A percentile compares a stretch with the other conserved stretches of the same genome.
These are phyloP conservation scores for Nasonia giraulti DNA, from an alignment of 1,140 invertebrate species.

Conservation along the genomic window DNA sequence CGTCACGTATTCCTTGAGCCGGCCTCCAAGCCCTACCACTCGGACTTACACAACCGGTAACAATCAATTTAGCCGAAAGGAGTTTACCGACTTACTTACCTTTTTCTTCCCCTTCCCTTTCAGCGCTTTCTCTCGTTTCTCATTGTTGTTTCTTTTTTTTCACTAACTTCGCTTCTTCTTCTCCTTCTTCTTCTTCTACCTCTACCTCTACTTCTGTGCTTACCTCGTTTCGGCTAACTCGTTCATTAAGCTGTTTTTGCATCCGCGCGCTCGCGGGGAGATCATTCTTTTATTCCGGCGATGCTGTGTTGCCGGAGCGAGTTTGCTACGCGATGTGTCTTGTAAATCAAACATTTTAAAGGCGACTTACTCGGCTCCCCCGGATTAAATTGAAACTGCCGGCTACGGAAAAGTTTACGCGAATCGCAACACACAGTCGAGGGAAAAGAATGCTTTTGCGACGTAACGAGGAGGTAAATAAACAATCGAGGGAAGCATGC, in stretches of 20 bases:
- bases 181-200: not conserved
- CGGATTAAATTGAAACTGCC: not conserved
- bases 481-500: not conserved
- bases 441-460: not conserved
- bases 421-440: not conserved
- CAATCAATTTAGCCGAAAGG: conserved; percentile 50
- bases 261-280: conserved; percentile 26
- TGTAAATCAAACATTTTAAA: not conserved
- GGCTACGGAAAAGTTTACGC: not conserved
- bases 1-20: conserved; percentile 44
- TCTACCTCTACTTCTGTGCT: not conserved
- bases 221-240: conserved; percentile 21
- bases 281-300: not conserved
- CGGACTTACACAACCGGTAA: conserved; percentile 48
- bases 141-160: not conserved
- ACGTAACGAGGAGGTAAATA: not conserved
- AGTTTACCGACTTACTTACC: conserved; percentile 45
- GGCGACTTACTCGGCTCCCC: not conserved
- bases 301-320: not conserved
- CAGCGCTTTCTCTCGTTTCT: not conserved
- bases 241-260: conserved; percentile 47
- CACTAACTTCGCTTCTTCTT: not conserved
- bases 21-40: not conserved
- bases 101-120: not conserved
- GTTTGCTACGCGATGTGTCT: not conserved